Conservation (phyloP, 1,140 invertebrate genomes). For the Plectrocnemia conspersa region DNA sequence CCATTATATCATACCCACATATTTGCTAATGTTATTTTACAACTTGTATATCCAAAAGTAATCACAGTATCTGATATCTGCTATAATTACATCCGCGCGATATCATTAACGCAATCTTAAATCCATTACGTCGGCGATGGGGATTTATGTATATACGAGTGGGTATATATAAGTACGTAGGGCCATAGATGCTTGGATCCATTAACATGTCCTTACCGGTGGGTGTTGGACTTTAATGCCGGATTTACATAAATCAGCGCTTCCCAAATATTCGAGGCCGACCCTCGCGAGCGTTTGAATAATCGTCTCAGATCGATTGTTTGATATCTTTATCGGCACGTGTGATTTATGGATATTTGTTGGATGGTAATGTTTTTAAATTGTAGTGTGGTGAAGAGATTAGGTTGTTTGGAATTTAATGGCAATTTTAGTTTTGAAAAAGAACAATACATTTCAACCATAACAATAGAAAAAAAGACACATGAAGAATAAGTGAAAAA, state of each 20-base stretch:
- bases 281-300: too few relatives aligned
- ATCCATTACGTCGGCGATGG: constrained; percentile 26
- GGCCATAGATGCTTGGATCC: constrained; percentile 19
- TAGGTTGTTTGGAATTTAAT: too few relatives aligned
- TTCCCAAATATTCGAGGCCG: constrained; percentile 12
- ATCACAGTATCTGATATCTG: not conserved
- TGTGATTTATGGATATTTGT: too few relatives aligned
- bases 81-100: constrained; percentile 21
- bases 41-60: not conserved
- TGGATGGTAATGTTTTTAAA: too few relatives aligned
- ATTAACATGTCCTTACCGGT: constrained; percentile 27
- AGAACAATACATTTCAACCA: too few relatives aligned
- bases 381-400: too few relatives aligned
- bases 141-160: constrained; percentile 17
- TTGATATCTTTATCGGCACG: too few relatives aligned
- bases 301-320: too few relatives aligned
- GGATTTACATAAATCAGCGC: constrained; percentile 28
- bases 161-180: constrained; percentile 14
- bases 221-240: constrained; percentile 27
- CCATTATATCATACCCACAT: not conserved
- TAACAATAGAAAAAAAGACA: too few relatives aligned
- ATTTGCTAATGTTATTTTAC: not conserved
- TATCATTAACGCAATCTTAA: constrained; percentile 35
- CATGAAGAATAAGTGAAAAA: too few relatives aligned
- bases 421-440: too few relatives aligned